phyloP scores from a whole-genome alignment of 2,888 invertebrate genomes.

The Tolmerus cingulatus region DNA sequence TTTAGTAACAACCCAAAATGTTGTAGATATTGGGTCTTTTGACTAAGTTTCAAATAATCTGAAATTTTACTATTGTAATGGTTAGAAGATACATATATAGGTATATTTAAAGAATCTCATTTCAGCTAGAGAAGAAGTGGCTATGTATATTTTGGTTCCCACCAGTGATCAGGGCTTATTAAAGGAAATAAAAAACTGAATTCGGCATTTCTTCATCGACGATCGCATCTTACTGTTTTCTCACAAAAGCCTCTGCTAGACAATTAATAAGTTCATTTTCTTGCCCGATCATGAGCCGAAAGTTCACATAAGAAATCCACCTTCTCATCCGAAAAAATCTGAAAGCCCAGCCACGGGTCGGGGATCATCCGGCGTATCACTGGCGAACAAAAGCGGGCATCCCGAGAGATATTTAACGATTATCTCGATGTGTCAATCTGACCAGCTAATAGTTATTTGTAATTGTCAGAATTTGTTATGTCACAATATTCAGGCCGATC shows the following conservation, averaged over 20 bases:
- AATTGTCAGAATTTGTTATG: constrained; percentile 50
- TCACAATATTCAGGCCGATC: constrained; percentile 44
- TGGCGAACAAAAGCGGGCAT: constrained; percentile 12
- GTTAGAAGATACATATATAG: no score
- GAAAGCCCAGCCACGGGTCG: not conserved
- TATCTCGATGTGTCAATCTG: constrained; percentile 49
- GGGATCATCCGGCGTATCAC: not conserved
- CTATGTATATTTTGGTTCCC: not conserved
- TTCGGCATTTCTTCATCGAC: not conserved
- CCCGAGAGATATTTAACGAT: constrained; percentile 37
- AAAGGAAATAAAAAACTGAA: not conserved
- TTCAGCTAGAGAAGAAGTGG: no score
- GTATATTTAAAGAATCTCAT: no score
- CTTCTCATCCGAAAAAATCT: not conserved
- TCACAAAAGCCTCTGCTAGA: not conserved
- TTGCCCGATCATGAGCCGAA: not conserved
- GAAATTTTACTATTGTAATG: no score
- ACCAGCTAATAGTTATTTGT: constrained; percentile 48
- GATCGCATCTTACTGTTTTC: not conserved
- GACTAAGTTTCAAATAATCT: no score
- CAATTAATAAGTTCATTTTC: constrained; percentile 19
- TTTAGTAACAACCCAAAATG: no score
- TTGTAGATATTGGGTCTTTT: no score
- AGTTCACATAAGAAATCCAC: constrained; percentile 11
- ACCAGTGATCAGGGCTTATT: not conserved